Conservation (phyloP, 1,140 invertebrate species). For the Cylas formicarius region DNA sequence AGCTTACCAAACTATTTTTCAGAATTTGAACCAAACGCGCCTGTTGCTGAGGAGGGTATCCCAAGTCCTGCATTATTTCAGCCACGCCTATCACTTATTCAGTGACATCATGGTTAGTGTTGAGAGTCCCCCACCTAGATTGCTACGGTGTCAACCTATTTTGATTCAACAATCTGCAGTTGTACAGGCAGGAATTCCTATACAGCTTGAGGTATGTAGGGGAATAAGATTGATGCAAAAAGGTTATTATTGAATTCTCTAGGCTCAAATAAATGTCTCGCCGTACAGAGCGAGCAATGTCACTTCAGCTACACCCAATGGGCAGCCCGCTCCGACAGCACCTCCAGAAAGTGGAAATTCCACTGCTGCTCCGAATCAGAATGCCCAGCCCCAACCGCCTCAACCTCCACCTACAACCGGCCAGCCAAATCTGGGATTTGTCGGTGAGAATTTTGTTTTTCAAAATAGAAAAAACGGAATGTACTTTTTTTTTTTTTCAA, state of each 20-base stretch:
- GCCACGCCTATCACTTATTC: slow-evolving; percentile 80
- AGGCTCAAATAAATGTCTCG: slow-evolving; percentile 49
- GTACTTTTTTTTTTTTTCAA: too few species aligned
- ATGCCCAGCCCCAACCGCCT: neutral
- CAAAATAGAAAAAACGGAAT: too few species aligned
- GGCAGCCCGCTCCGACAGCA: slow-evolving; percentile 28
- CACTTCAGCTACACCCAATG: slow-evolving; percentile 24
- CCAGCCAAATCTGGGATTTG: too few species aligned
- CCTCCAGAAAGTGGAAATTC: slow-evolving; percentile 26
- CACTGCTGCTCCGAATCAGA: slow-evolving; percentile 15
- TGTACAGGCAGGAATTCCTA: slow-evolving; percentile 55
- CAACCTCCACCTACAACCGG: neutral
- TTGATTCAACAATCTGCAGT: slow-evolving; percentile 61
- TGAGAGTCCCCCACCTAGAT: slow-evolving; percentile 57
- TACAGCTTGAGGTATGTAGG: slow-evolving; percentile 59
- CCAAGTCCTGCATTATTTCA: slow-evolving; percentile 72
- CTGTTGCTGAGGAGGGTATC: slow-evolving; percentile 63
- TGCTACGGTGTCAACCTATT: slow-evolving; percentile 62
- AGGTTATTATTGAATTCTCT: slow-evolving; percentile 13
- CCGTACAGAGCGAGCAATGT: slow-evolving; percentile 32
- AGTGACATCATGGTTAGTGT: slow-evolving; percentile 79
- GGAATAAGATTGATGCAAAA: neutral
- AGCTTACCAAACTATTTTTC: slow-evolving; percentile 19
- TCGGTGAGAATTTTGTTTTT: too few species aligned
- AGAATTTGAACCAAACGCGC: slow-evolving; percentile 51